These are phyloP conservation scores for Mythimna albipuncta DNA, from an alignment of 2,888 invertebrate genomes.

Conservation along the genomic window DNA sequence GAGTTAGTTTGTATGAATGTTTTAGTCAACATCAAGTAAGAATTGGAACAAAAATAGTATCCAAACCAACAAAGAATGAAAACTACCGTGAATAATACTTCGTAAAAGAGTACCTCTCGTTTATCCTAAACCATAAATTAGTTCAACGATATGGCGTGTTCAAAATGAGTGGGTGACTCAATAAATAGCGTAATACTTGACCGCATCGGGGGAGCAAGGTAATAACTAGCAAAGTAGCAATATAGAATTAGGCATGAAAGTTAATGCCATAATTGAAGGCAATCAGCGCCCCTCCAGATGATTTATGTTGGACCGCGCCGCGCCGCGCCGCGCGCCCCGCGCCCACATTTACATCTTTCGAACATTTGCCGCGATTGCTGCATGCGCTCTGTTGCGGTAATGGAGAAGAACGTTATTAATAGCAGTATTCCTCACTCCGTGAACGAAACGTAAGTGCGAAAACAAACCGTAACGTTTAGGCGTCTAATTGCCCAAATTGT, in stretches of 20 bases:
- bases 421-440: constrained; percentile 49
- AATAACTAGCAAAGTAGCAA: constrained; percentile 74
- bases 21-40: not conserved
- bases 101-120: not conserved
- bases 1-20: not conserved
- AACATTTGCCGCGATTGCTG: constrained; percentile 75
- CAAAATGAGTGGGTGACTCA: constrained; percentile 33
- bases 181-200: constrained; percentile 70
- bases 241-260: constrained; percentile 87
- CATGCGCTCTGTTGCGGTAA: constrained; percentile 65
- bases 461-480: constrained; percentile 42
- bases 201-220: constrained; percentile 70
- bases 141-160: constrained; percentile 21
- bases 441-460: constrained; percentile 33
- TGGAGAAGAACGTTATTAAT: constrained; percentile 62
- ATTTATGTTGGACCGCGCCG: constrained; percentile 77
- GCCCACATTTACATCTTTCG: constrained; percentile 83
- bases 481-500: constrained; percentile 79
- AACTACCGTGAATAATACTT: not conserved
- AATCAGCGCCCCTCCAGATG: constrained; percentile 87
- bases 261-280: constrained; percentile 89
- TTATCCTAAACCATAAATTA: constrained; percentile 29
- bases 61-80: not conserved
- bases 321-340: constrained; percentile 51
- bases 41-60: not conserved